Evolutionary conservation across 2,113 vertebrate genomes (phyloP), one percentile per base, ranked within the genome.

Genomic region (Apteryx mantelli): DNA sequence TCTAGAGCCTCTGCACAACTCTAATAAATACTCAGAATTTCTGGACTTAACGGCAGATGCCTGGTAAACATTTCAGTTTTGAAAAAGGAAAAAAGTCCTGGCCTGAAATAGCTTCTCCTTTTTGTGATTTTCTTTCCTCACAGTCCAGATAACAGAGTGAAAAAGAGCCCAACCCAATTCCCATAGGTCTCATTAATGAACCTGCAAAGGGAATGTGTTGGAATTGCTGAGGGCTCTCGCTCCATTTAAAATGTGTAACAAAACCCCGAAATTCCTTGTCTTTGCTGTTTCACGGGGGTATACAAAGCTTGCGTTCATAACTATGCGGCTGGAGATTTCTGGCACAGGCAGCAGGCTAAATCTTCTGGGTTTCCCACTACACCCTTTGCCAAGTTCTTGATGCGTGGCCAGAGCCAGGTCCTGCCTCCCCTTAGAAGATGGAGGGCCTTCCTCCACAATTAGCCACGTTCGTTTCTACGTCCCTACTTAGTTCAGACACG

Each of bases 181-280:
- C 97, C 96, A 93, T 50, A 91, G 97, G 96, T 96, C 97, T 98
- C 94, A 77, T 98, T 98, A 98, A 98, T 82, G 96, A 98, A 94
- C 95, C 96, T 88, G 97, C 92, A 93, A 91, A 92, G 96, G 92
- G 94, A 95, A 95, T 63, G 93, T 91, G 96, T 91, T 82, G 86
- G 97, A 97, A 97, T 97, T 97, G 97, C 97, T 97, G 94, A 94
- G 86, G 97, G 92, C 94, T 95, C 95, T 94, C 97, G 80, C 88
- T 93, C 94, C 86, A 81, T 89, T 91, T 95, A 95, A 90, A 91
- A 75, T 0, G 3, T 50, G 83, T 96, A 95, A 86, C 96, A 94
- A 96, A 91, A 83, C 86, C 56, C 70, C 22, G 84, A 95, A 97
- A 91, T 80, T 76, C 77, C 93, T 90, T 71, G 66, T 53, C 46